Evolutionary conservation across 2,888 invertebrate genomes (phyloP).

Genomic region (Dicyrtoma fusca): DNA sequence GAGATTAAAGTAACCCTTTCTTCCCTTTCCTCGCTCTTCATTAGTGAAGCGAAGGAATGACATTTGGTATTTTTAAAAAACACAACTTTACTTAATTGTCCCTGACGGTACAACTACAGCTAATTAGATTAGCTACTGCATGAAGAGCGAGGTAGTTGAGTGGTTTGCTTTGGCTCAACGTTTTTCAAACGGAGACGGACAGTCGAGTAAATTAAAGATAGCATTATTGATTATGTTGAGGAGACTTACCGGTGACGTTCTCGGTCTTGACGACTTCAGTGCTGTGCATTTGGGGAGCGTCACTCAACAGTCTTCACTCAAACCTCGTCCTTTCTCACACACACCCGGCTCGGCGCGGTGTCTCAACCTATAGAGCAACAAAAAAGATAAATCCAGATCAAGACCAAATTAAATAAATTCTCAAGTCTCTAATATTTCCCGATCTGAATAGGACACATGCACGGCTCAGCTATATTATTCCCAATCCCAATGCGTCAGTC

Average conservation of each 20-base stretch:
- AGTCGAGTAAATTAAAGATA: background rate
- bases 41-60: too few species aligned
- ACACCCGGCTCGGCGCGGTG: background rate
- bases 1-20: too few species aligned
- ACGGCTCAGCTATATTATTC: background rate
- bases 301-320: conserved; percentile 1
- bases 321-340: background rate
- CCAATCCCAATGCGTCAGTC: too few species aligned
- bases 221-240: background rate
- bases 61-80: too few species aligned
- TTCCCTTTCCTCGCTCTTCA: too few species aligned
- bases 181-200: background rate
- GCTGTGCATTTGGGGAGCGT: conserved; percentile 45
- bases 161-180: background rate
- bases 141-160: conserved; percentile 30
- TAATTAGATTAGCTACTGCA: conserved; percentile 52
- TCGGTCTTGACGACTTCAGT: conserved; percentile 51
- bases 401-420: conserved; percentile 32
- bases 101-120: conserved; percentile 49
- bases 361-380: background rate
- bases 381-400: background rate
- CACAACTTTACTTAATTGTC: background rate
- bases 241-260: conserved; percentile 39
- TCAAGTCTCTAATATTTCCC: background rate
- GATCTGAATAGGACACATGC: conserved; percentile 9